These are phyloP conservation scores for Nomada goodeniana DNA, from an alignment of 2,888 invertebrate genomes.

Conservation along the genomic window DNA sequence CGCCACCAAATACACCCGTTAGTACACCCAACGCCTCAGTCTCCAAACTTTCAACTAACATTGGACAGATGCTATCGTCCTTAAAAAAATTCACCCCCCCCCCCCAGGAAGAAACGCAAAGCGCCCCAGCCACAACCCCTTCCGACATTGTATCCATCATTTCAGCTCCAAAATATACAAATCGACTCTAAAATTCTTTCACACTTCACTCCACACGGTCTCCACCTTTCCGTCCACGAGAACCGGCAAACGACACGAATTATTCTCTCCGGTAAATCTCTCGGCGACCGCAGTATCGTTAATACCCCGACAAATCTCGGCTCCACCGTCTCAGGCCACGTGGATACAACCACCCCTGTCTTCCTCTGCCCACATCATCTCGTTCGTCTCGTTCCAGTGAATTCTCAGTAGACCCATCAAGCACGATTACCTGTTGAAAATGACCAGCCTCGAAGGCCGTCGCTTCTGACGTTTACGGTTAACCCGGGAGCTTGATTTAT, in stretches of 20 bases:
- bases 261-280: conserved; percentile 15
- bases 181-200: not conserved
- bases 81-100: not conserved
- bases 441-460: conserved; percentile 48
- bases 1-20: too few relatives aligned
- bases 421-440: conserved; percentile 58
- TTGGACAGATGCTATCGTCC: too few relatives aligned
- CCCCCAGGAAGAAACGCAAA: too few relatives aligned
- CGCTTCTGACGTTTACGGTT: conserved; percentile 59
- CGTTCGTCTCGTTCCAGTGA: conserved; percentile 36
- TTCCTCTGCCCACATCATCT: not conserved
- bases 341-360: not conserved
- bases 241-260: conserved; percentile 7
- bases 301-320: conserved; percentile 37
- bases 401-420: conserved; percentile 42
- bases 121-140: not conserved
- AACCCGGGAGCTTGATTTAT: conserved; percentile 59
- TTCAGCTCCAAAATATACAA: too few relatives aligned
- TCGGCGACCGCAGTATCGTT: conserved; percentile 26
- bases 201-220: not conserved
- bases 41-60: too few relatives aligned
- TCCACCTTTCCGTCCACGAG: not conserved
- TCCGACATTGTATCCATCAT: not conserved
- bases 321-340: not conserved
- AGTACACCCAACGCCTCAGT: too few relatives aligned